These are phyloP conservation scores for Nebria ingens DNA, from an alignment of 1,140 invertebrate genomes.

Conservation along the genomic window DNA sequence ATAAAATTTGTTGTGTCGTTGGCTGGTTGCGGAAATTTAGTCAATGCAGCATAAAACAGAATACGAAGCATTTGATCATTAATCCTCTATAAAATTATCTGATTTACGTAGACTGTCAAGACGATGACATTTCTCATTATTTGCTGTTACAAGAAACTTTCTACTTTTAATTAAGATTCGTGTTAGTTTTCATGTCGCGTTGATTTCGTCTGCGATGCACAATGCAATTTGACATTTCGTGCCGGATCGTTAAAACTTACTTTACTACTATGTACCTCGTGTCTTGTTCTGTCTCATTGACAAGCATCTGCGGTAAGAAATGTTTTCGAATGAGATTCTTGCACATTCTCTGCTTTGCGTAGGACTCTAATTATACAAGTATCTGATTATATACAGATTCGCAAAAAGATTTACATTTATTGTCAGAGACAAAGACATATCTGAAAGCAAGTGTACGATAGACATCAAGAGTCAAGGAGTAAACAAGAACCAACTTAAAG, in stretches of 20 bases:
- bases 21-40: not conserved
- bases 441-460: too few species aligned
- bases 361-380: too few species aligned
- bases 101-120: not conserved
- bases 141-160: not conserved
- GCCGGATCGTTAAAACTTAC: not conserved
- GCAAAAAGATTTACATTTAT: too few species aligned
- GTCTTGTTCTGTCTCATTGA: too few species aligned
- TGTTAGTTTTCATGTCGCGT: constrained; percentile 1
- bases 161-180: constrained; percentile 1
- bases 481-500: too few species aligned
- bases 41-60: not conserved
- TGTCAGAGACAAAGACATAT: too few species aligned
- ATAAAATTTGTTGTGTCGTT: not conserved
- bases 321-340: too few species aligned
- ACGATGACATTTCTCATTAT: not conserved
- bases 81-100: constrained; percentile 3
- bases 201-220: constrained; percentile 1
- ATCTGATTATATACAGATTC: too few species aligned
- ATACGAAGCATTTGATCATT: constrained; percentile 1
- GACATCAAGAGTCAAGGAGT: too few species aligned
- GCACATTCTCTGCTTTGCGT: too few species aligned
- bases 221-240: constrained; percentile 1
- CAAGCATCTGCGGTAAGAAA: too few species aligned
- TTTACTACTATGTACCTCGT: too few species aligned